Evolutionary conservation across 1,140 invertebrate genomes (phyloP), one percentile per base, ranked within the genome.

Genomic region (Melanaphis sacchari): DNA sequence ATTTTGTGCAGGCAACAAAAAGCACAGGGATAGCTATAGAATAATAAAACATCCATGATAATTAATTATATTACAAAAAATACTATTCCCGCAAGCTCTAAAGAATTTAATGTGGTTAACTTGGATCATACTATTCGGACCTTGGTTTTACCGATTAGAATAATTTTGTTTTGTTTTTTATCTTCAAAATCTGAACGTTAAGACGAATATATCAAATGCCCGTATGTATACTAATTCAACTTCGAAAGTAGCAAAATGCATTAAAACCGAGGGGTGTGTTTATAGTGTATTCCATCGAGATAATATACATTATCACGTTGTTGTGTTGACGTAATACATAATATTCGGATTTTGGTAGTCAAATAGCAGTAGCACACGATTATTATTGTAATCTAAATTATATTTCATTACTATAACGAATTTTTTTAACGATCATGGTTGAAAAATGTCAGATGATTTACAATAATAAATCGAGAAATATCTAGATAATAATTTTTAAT

Each of bases 131-230:
- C 5, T 76, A 76, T 76, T 76, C 59, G 15, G n/a, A 76, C 59
- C 59, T 76, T 6, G 18, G n/a, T 76, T 76, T n/a, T n/a, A 15
- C 59, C 11, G 11, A 66, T 66, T 66, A n/a, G 59, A n/a, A 26
- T 66, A 66, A n/a, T n/a, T n/a, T 66, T 66, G 59, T 76, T 76
- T 76, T 76, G 31, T 76, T 76, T 76, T 76, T n/a, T 76, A n/a
- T 66, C 15, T 66, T 66, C 31, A 5, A 66, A n/a, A 66, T 66
- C n/a, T 66, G 59, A n/a, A 66, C 4, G 59, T 11, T 0, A n/a
- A n/a, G 59, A n/a, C 4, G 15, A n/a, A n/a, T 66, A n/a, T 18
- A 66, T 15, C 31, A 31, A 31, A 59, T 59, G 26, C 7, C 54
- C 6, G 7, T 59, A 9, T 5, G 26, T 66, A 59, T 76, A 76